phyloP scores from a whole-genome alignment of 2,797 vertebrate genomes.

The Leucoraja ocellata region DNA sequence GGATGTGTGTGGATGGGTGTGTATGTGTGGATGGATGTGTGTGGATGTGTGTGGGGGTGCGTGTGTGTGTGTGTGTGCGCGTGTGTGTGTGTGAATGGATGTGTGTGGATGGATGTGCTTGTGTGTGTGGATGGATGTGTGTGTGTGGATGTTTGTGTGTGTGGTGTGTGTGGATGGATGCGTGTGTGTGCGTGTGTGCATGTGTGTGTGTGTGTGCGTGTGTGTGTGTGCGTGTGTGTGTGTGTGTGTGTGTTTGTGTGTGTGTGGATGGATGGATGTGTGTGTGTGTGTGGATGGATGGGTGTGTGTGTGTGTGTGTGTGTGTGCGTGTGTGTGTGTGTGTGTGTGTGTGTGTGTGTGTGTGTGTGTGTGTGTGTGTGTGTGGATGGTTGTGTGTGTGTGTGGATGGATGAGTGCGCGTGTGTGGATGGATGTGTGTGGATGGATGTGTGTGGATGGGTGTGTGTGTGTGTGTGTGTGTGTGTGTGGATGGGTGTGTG shows the following conservation, averaged over 20 bases:
- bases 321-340: background rate
- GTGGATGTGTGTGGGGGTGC: background rate
- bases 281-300: background rate
- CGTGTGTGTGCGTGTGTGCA: background rate
- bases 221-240: background rate
- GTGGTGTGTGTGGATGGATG: background rate
- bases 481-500: background rate
- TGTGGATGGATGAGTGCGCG: too few species aligned
- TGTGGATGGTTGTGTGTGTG: background rate
- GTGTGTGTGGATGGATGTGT: background rate
- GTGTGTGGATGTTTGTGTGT: background rate
- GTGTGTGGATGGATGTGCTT: background rate
- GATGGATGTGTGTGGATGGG: background rate
- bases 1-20: background rate
- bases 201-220: background rate
- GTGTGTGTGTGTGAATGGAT: background rate
- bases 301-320: background rate
- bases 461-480: background rate
- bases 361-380: background rate
- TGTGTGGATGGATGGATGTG: background rate
- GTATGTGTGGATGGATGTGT: background rate
- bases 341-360: background rate
- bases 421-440: background rate
- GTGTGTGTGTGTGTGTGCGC: background rate
- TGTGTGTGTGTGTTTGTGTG: background rate